Percentiles rank a stretch among this genome's conserved stretches.
phyloP scores from a whole-genome alignment of 2,888 invertebrate species.

The Timema podura region DNA sequence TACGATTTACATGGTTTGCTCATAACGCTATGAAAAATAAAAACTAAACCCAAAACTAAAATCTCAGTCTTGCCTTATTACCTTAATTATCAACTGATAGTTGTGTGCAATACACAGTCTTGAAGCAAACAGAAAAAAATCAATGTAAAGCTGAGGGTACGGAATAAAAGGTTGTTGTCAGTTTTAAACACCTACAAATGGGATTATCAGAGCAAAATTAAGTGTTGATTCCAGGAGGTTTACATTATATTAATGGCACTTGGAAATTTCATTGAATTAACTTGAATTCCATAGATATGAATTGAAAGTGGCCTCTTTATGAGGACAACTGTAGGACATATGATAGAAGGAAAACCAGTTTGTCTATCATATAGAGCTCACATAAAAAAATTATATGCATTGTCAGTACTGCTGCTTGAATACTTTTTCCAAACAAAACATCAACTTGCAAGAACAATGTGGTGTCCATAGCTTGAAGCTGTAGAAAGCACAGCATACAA shows the following conservation, averaged over 20 bases:
- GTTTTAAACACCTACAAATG: neutral
- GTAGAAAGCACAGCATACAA: constrained; percentile 1
- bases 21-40: constrained; percentile 10
- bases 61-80: neutral
- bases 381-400: no score
- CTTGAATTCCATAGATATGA: no score
- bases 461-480: neutral
- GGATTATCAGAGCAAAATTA: neutral
- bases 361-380: no score
- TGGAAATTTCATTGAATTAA: no score
- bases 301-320: no score
- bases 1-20: neutral
- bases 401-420: no score
- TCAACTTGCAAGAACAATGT: neutral
- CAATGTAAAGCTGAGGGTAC: neutral
- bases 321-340: no score
- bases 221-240: neutral
- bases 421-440: neutral
- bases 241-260: neutral
- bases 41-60: neutral
- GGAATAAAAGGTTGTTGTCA: neutral
- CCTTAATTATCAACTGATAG: neutral
- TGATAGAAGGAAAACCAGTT: no score
- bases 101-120: neutral
- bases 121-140: neutral